Conservation (phyloP, 2,797 vertebrate species). For the Malacoctenus gilli region DNA sequence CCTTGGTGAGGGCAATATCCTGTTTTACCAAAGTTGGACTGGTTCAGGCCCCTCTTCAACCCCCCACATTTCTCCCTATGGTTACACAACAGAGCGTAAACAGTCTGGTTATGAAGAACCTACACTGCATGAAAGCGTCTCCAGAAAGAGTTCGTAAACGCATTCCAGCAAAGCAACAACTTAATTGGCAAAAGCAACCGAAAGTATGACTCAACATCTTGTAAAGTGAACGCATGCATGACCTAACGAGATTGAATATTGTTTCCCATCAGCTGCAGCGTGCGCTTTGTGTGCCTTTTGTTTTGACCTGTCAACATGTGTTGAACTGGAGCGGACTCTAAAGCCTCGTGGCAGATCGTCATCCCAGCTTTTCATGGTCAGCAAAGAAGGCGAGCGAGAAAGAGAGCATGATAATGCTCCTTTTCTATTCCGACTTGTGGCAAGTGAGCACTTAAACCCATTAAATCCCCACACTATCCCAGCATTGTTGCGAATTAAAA, state of each 20-base stretch:
- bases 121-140: conserved; percentile 6
- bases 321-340: conserved; percentile 47
- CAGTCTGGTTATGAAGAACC: conserved; percentile 8
- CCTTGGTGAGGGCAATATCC: too few relatives aligned
- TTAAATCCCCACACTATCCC: conserved; percentile 9
- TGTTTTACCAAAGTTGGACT: too few relatives aligned
- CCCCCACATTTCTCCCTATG: too few relatives aligned
- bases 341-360: conserved; percentile 53
- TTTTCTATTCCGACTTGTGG: conserved; percentile 19
- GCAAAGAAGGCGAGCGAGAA: conserved; percentile 20
- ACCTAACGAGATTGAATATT: conserved; percentile 28
- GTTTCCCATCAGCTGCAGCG: conserved; percentile 38
- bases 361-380: conserved; percentile 52
- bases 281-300: conserved; percentile 50
- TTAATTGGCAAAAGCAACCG: conserved; percentile 8
- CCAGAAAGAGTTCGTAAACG: conserved; percentile 22
- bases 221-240: conserved; percentile 17
- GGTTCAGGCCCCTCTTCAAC: too few relatives aligned
- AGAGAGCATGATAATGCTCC: background rate
- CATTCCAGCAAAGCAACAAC: conserved; percentile 35
- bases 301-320: conserved; percentile 46
- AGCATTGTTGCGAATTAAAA: conserved; percentile 20
- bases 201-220: conserved; percentile 8
- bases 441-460: conserved; percentile 24
- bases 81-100: conserved; percentile 19